Evolutionary conservation across 2,113 vertebrate species (phyloP).

Genomic region (Eonycteris spelaea): DNA sequence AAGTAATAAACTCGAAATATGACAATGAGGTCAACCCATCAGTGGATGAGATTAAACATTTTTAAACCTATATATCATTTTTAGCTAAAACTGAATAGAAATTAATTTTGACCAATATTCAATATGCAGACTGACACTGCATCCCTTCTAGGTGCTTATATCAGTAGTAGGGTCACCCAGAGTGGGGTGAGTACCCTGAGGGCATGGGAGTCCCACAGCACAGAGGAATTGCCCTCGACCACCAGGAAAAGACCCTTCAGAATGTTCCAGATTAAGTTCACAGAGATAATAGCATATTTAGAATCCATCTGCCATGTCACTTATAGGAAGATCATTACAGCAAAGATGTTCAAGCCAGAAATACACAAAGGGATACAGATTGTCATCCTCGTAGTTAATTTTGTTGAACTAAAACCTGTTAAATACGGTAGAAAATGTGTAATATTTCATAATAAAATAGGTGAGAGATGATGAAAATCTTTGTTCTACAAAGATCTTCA

Average conservation of each 20-base stretch:
- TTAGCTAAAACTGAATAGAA: not conserved
- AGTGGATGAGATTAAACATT: not conserved
- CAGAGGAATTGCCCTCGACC: not conserved
- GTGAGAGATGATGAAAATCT: not conserved
- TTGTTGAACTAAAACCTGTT: constrained; percentile 15
- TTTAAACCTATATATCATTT: not conserved
- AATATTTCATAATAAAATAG: constrained; percentile 2
- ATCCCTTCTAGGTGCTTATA: not conserved
- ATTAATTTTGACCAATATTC: not conserved
- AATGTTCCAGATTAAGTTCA: not conserved
- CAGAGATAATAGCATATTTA: not conserved
- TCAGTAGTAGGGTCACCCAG: not conserved
- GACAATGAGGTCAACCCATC: not conserved
- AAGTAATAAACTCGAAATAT: not conserved
- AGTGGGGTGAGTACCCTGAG: not conserved
- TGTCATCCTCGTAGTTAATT: not conserved
- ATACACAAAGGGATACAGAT: not conserved
- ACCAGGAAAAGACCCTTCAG: not conserved
- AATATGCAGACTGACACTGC: not conserved
- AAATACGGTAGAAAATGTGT: not conserved
- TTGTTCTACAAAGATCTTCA: not conserved
- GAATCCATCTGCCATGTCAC: not conserved
- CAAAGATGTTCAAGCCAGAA: not conserved
- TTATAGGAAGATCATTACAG: not conserved
- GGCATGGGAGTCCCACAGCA: not conserved